Evolutionary conservation across 2,113 vertebrate species (phyloP).

Genomic region (Megaceryle torquata): DNA sequence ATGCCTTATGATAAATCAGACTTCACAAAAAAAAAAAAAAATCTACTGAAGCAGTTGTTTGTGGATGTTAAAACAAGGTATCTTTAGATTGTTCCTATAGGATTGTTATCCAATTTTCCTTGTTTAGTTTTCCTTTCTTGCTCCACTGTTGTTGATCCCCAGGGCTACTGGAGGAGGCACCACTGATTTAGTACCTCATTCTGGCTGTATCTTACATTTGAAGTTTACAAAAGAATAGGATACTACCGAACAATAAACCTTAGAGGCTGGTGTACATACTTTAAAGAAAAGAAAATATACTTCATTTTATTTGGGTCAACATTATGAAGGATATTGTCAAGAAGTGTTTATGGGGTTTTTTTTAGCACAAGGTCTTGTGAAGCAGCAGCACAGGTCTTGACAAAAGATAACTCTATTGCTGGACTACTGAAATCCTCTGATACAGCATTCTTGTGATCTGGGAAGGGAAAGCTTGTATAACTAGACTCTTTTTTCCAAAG

Average conservation of each 20-base stretch:
- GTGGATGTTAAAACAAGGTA: neutral
- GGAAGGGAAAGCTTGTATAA: neutral
- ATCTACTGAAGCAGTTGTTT: neutral
- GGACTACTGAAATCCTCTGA: neutral
- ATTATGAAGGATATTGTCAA: neutral
- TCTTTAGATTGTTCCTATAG: neutral
- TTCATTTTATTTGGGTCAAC: neutral
- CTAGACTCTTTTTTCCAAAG: neutral
- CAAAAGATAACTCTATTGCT: neutral
- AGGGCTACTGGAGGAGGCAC: neutral
- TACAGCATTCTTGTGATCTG: neutral
- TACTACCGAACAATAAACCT: neutral
- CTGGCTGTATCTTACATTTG: neutral
- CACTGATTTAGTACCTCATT: neutral
- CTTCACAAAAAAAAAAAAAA: neutral
- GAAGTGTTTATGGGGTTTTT: neutral
- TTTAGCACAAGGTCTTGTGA: neutral
- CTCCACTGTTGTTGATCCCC: neutral
- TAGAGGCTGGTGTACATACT: neutral
- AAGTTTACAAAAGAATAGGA: neutral
- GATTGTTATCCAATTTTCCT: neutral
- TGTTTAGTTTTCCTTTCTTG: neutral
- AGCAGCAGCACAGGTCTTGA: neutral
- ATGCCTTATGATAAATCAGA: neutral
- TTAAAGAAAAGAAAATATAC: neutral